Base-by-base conservation (phyloP, 2,888 invertebrate genomes). In the Hoplodrina blanda region DNA sequence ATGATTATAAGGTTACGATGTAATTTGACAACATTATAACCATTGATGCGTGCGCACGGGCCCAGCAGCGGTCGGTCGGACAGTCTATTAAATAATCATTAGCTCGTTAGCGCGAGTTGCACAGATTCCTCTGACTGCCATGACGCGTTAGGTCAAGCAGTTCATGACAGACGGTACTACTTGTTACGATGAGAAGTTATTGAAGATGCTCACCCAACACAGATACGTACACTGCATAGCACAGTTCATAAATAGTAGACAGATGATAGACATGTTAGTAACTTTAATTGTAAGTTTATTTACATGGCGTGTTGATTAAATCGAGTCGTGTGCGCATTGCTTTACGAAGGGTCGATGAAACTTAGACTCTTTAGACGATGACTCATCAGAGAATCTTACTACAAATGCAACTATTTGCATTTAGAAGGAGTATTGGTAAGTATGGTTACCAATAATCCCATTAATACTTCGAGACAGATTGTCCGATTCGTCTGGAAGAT, bases 101-200 rank as follows among this genome's bases (percentile, higher is more conserved):
- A 60, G 62, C 62, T 76, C 63, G 74, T 80, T 77, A 77, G 68
- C 65, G 20, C 20, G 41, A 67, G 59, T 69, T 60, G 69, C 57
- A 63, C 49, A 55, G 62, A 37, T 52, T 64, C 56, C 41, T 54
- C 60, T 20, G 19, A 62, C n/a, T 62, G 33, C 59, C 69, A 10
- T 10, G 3, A 46, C 17, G 30, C 33, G 55, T 69, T 79, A 79
- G 64, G 76, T 19, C 52, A 70, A 33, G 62, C 13, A 41, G 41
- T 13, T 41, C 52, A 30, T 19, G 30, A 20, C 11, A 44, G 30
- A 50, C 41, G 13, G 17, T 6, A 52, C 57, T 5, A 55, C 4
- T 2, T 69, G 52, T 19, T 17, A 7, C 13, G 25, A 11, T 13
- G 55, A 25, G 11, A 5, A 4, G 30, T 44, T 20, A 20, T 61